Base-by-base conservation (phyloP, 2,797 vertebrate genomes). In the Prunella strophiata region DNA sequence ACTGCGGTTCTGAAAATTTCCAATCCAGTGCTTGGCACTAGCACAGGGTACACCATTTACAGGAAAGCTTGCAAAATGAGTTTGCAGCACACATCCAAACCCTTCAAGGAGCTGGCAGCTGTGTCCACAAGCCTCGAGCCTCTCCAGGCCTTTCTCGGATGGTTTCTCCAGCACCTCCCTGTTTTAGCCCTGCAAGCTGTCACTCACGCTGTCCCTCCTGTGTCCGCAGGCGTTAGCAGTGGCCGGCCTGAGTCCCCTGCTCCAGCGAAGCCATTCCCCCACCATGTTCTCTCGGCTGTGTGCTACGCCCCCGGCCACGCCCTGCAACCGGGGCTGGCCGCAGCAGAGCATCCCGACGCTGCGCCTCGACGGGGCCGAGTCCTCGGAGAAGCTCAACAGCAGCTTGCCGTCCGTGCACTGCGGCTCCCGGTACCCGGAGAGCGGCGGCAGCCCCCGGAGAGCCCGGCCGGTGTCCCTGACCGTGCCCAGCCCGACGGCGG, bases 401-500 rank as follows among this genome's bases (percentile, higher is more conserved):
- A 99, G 99, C 97, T 98, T 99, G 97, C 99, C 99, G 0, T 99
- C 99, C 2, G 98, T 99, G 79, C 99, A 99, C 98, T 99, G 99
- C 93, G 96, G 98, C 91, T 98, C 98, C 66, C 98, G 98, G 97
- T 98, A 98, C 65, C 97, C 98, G 3, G 98, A 99, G 97, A 97
- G 97, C 92, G 61, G 86, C 13, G 97, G 98, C 85, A 98, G 98
- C 96, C 96, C 98, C 8, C 97, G 98, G 89, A 98, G 98, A 97
- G 97, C 97, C 55, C 98, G 99, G 93, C 99, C 99, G 0, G 98
- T 99, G 94, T 99, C 99, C 19, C 99, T 99, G 95, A 99, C 98
- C 4, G 99, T 99, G 93, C 99, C 99, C 91, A 98, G 98, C 71
- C 97, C 97, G 79, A 97, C 94, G 4, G 98, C 97, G 73, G 98